Evolutionary conservation across 1,140 invertebrate genomes (phyloP), one percentile per base, ranked within the genome.

Genomic region (Eumeta japonica): DNA sequence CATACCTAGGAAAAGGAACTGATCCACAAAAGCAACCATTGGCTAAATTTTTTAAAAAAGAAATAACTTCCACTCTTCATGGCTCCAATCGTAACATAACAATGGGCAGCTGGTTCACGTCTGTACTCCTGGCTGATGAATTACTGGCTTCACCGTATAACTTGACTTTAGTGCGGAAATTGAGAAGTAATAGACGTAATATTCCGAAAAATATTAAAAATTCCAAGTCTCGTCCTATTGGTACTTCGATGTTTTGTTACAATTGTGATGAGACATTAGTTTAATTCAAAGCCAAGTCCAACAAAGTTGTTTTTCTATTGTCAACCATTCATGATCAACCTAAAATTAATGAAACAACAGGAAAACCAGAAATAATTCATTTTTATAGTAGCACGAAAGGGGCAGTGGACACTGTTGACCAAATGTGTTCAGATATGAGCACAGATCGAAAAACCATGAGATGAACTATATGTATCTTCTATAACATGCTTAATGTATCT

Each of bases 81-180:
- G 52, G 54, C 2, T 43, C 48, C 9, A 58, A 68, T 28, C 38
- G 56, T 9, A 66, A 72, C 30, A 37, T 76, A 0, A 77, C 61
- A 3, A 52, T 52, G 24, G 67, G 74, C 36, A 70, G 74, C 24
- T 75, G 59, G 57, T 75, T 67, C 46, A 67, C 62, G 3, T 57
- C 48, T 4, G 33, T 72, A 27, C 50, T 50, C 16, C 27, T 70
- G 28, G 43, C 49, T 3, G 33, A 43, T 35, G 12, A 38, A 14
- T 38, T 61, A 38, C 33, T 55, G 5, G 32, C 43, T 3, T 16
- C 54, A 10, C 58, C 58, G 12, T 51, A 61, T 16, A 52, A 55
- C 10, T 27, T 61, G 13, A 64, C 49, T 7, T 43, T 55, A 5
- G 50, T 65, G 7, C 58, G 58, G 7, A 65, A 55, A 7, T 5